Base-by-base conservation (phyloP, 2,888 invertebrate species). In the Teleogryllus oceanicus region DNA sequence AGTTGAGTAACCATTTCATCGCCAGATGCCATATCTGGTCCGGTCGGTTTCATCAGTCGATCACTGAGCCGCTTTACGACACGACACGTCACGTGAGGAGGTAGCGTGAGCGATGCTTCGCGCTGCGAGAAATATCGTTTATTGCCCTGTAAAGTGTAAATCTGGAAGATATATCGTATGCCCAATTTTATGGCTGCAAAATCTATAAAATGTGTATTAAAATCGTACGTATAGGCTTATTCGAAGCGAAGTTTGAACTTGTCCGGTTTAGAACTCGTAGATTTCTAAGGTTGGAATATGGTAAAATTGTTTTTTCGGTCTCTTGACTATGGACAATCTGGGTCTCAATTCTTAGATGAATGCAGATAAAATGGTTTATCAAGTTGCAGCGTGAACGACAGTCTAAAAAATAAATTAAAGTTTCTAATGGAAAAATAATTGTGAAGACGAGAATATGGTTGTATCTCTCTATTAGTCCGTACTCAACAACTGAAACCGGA, bases 111-210 rank as follows among this genome's bases (percentile, higher is more conserved):
- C n/a, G 62, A n/a, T 62, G 62, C n/a, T 18, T 13, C 13, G 16
- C n/a, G 16, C n/a, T 5, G 16, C 16, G 62, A n/a, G 62, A 62
- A 62, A 62, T 62, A 62, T n/a, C 13, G 16, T 62, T 62, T 62
- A 62, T 62, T 62, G 62, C 62, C 13, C 62, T 62, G 62, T 62
- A 62, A 62, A 62, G 62, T 62, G 62, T 62, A 62, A 62, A 62
- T 62, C 62, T n/a, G 62, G 62, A n/a, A 62, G 62, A 62, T 62
- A 13, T 62, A 62, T 62, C 62, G n/a, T 5, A 62, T n/a, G n/a
- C 16, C 62, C 62, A n/a, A 62, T 62, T 62, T 62, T 62, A 62
- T 62, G 62, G 3, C 62, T 62, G 16, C 62, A 62, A 62, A 62
- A 62, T 37, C 37, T 37, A 37, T 37, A 37, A 37, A 37, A 37